Percentiles rank a stretch among this genome's conserved stretches.
These are phyloP conservation scores for Chamaea fasciata DNA, from an alignment of 2,113 vertebrate genomes.

Conservation along the genomic window DNA sequence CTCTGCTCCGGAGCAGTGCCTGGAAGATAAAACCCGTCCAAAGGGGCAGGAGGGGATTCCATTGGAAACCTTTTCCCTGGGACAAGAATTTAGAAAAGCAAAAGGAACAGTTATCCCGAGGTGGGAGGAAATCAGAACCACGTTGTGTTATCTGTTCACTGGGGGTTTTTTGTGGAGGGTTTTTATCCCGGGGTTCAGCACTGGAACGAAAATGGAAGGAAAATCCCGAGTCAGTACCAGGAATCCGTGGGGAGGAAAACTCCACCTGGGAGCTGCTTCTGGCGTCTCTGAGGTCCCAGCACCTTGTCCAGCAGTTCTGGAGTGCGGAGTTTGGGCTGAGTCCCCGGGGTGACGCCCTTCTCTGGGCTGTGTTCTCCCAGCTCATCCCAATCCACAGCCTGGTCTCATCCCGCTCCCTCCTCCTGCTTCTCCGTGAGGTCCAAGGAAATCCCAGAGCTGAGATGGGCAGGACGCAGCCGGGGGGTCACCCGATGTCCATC, in stretches of 20 bases:
- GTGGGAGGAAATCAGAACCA: conserved; percentile 24
- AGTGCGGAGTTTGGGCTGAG: fast-evolving
- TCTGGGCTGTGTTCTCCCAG: neutral
- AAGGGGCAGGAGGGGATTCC: conserved; percentile 3
- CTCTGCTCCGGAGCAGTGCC: neutral
- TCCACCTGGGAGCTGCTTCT: neutral
- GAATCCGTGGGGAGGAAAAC: neutral
- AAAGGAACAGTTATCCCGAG: neutral
- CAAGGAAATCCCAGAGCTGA: neutral
- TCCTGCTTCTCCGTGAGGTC: neutral
- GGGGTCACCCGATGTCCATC: neutral
- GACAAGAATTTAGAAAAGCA: neutral
- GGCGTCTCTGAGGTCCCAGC: neutral
- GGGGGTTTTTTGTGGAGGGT: neutral
- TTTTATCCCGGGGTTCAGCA: neutral
- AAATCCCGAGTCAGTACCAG: fast-evolving
- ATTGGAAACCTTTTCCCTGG: neutral
- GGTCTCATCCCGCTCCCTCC: neutral
- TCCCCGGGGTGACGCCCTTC: fast-evolving
- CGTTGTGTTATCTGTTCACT: conserved; percentile 1
- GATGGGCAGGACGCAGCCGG: fast-evolving
- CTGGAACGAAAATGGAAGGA: neutral
- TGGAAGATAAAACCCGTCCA: conserved; percentile 22
- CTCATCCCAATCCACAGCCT: neutral
- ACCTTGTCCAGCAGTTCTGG: fast-evolving